Percentiles rank a stretch among this genome's conserved stretches.
Conservation (phyloP, 2,888 invertebrate genomes). For the Hoplodrina ambigua region DNA sequence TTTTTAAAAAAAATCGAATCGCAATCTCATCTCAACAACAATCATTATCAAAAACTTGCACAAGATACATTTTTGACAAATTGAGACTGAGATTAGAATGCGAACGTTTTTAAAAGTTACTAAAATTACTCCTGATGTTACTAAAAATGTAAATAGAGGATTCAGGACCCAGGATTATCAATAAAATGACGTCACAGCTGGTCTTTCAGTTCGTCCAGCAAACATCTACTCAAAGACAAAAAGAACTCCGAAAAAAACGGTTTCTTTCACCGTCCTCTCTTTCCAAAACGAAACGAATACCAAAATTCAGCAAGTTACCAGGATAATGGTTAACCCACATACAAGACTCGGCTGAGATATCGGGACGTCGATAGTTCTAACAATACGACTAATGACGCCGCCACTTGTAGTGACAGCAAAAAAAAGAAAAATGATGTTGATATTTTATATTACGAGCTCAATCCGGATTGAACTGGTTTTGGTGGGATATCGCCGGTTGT, state of each 20-base stretch:
- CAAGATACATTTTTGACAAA: no score
- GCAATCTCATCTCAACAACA: no score
- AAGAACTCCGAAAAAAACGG: no score
- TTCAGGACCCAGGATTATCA: no score
- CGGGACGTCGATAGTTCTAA: constrained; percentile 68
- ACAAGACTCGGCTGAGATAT: constrained; percentile 37
- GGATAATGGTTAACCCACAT: constrained; percentile 33
- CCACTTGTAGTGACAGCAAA: constrained; percentile 66
- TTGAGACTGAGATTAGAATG: no score
- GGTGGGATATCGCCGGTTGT: constrained; percentile 8
- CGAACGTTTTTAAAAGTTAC: no score
- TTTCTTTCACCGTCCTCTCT: not conserved
- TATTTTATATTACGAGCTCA: constrained; percentile 40
- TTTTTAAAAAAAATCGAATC: no score
- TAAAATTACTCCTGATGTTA: no score
- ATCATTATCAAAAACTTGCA: no score
- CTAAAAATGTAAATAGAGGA: no score
- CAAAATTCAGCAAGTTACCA: constrained; percentile 22
- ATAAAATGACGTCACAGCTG: no score
- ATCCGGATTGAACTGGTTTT: constrained; percentile 40
- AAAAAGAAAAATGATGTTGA: constrained; percentile 56
- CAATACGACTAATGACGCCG: constrained; percentile 77
- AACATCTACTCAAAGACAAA: not conserved
- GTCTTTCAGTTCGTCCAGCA: no score
- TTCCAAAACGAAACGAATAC: constrained; percentile 2